These are phyloP conservation scores for Saccopteryx leptura DNA, from an alignment of 2,113 vertebrate genomes.

Conservation along the genomic window DNA sequence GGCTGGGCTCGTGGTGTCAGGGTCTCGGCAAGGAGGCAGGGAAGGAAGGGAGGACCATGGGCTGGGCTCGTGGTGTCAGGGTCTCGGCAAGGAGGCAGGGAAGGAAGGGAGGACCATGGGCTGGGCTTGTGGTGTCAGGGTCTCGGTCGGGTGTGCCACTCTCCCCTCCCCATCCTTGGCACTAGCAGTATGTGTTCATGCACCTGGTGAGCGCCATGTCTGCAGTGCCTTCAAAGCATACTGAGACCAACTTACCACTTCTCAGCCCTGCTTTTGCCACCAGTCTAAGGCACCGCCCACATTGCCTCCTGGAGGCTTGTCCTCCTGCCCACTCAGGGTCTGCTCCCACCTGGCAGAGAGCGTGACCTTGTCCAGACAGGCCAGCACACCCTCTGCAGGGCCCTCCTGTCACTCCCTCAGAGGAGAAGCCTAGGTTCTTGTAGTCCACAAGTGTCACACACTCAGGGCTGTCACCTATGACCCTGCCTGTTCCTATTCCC, in stretches of 20 bases:
- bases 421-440: not conserved
- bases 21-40: no score
- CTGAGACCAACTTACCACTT: not conserved
- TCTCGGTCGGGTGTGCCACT: not conserved
- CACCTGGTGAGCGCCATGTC: not conserved
- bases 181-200: not conserved
- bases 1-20: no score
- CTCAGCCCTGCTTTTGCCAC: not conserved
- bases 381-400: not conserved
- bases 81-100: not conserved
- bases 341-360: not conserved
- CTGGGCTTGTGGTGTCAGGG: not conserved
- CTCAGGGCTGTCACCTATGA: not conserved
- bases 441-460: no score
- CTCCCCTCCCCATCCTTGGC: no score
- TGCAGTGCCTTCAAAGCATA: no score
- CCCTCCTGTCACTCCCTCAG: not conserved
- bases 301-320: not conserved
- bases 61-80: no score
- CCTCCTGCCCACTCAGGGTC: not conserved
- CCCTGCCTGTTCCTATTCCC: not conserved
- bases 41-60: no score
- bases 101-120: not conserved
- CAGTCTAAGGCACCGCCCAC: not conserved
- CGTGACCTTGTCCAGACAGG: not conserved